Conservation (phyloP, 2,113 vertebrate species). For the human (Homo sapiens) region GRCh38 chr11:102864001-102864500, state of each 20-base stretch:
- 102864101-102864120: background rate
- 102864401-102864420: too few species aligned
- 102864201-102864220: constrained; percentile 86
- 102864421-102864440: background rate
- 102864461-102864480: too few species aligned
- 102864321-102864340: background rate
- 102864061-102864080: background rate
- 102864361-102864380: background rate
- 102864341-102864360: background rate
- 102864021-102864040: background rate
- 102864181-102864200: constrained; percentile 88
- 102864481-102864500: accelerated
- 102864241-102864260: constrained; percentile 89
- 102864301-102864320: background rate
- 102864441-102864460: background rate
- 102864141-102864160: constrained; percentile 66
- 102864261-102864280: background rate
- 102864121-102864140: background rate
- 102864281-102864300: background rate
- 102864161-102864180: constrained; percentile 89
- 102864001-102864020: background rate
- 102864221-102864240: constrained; percentile 85
- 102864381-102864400: background rate
- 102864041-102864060: background rate
- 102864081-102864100: background rate